Evolutionary conservation across 2,797 vertebrate genomes (phyloP).

Genomic region (Sardinella longiceps): DNA sequence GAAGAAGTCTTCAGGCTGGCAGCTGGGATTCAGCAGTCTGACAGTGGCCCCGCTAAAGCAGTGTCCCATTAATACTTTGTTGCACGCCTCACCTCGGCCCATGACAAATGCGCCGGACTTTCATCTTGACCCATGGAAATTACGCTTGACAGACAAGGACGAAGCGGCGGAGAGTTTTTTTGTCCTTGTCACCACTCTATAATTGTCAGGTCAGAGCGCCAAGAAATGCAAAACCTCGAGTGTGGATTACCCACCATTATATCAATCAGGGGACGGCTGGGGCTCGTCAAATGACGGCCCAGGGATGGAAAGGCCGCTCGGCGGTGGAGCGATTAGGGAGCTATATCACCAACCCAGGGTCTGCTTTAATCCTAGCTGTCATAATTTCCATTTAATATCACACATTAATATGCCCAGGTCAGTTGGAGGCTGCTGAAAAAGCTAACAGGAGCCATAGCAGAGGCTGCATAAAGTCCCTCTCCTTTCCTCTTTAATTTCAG

Average conservation of each 20-base stretch:
- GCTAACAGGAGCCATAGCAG: neutral
- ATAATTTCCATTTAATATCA: slow-evolving; percentile 27
- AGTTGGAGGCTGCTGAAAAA: neutral
- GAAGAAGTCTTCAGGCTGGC: slow-evolving; percentile 27
- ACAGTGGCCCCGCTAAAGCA: slow-evolving; percentile 67
- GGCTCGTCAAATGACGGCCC: slow-evolving; percentile 71
- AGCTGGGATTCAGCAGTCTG: slow-evolving; percentile 56
- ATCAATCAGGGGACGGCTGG: slow-evolving; percentile 58
- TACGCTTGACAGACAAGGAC: slow-evolving; percentile 70
- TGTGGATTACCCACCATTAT: slow-evolving; percentile 39
- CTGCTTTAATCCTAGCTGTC: slow-evolving; percentile 39
- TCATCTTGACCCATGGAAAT: slow-evolving; percentile 64
- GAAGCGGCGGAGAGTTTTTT: slow-evolving; percentile 53
- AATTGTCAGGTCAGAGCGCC: slow-evolving; percentile 35
- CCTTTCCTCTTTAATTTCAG: neutral
- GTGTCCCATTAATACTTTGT: slow-evolving; percentile 57
- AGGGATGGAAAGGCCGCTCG: slow-evolving; percentile 67
- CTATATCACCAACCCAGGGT: slow-evolving; percentile 30
- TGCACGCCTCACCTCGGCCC: slow-evolving; percentile 64
- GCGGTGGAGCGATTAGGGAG: slow-evolving; percentile 49
- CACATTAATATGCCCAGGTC: neutral
- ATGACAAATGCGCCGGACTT: slow-evolving; percentile 63
- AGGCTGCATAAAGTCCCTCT: neutral
- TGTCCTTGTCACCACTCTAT: slow-evolving; percentile 36
- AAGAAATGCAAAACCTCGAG: slow-evolving; percentile 59